Evolutionary conservation across 2,888 invertebrate genomes (phyloP), one percentile per base, ranked within the genome.

Genomic region (Acanthosepion lycidas): DNA sequence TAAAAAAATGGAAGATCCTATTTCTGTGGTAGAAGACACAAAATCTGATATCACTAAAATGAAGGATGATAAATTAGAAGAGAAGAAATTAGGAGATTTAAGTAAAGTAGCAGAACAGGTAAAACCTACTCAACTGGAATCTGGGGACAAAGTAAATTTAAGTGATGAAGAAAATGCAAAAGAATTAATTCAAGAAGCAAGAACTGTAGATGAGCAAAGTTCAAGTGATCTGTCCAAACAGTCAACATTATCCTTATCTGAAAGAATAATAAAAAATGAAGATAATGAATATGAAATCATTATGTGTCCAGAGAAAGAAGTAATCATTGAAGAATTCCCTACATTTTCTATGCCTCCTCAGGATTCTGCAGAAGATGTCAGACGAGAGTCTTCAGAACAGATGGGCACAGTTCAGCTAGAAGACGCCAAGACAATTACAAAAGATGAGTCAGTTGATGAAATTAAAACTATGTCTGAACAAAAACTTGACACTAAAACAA

Each of bases 331-430:
- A 93, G 93, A 93, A 93, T 93, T 53, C 49, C 51, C 49, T 53
- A 53, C 93, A 23, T 93, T 93, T 93, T 93, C 93, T 53, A 93
- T 93, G 49, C 93, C 93, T 93, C 93, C 93, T 5, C 53, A 93
- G 28, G 93, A 48, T 28, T 93, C 93, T 51, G 26, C 28, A 93
- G 93, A 53, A 93, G 28, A 49, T n/a, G 51, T 93, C 48, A 49
- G 49, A 51, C 93, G 49, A 51, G 93, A 49, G 53, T 49, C 53
- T 49, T 93, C 93, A 93, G 12, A 49, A 93, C 28, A 12, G 93
- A n/a, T 93, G 93, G 48, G 51, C 42, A 48, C 42, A 42, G 48
- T 20, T 18, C 20, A 51, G 93, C 9, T 53, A 93, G 49, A 18
- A 93, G 48, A 51, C 12, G 15, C 53, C 3, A 18, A 26, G 48